phyloP scores from a whole-genome alignment of 2,888 invertebrate species.

The Drosophila algonquin region DNA sequence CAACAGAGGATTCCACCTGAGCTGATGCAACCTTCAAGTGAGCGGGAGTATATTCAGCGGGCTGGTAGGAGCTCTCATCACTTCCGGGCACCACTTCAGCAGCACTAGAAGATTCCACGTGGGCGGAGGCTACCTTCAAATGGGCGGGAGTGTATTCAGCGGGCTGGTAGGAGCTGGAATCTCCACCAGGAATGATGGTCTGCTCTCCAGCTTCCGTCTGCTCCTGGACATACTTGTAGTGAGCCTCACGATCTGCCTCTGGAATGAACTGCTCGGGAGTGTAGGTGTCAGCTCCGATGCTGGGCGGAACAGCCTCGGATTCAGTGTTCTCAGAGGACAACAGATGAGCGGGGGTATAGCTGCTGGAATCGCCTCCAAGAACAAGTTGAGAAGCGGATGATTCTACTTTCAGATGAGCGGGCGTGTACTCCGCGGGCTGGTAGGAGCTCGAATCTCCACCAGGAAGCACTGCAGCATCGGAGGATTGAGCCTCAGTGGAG shows the following conservation, averaged over 20 bases:
- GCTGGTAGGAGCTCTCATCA: conserved; percentile 19
- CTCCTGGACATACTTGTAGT: conserved; percentile 35
- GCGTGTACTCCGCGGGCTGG: conserved; percentile 5
- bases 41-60: conserved; percentile 23
- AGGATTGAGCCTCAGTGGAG: background rate
- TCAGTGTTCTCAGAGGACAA: background rate
- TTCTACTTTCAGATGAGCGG: background rate
- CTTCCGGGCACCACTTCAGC: conserved; percentile 1
- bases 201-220: background rate
- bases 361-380: conserved; percentile 19
- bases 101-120: no score
- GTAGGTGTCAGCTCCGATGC: conserved; percentile 50
- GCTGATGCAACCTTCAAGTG: background rate
- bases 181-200: conserved; percentile 9
- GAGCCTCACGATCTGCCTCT: conserved; percentile 41
- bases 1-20: conserved; percentile 4
- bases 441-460: conserved; percentile 25
- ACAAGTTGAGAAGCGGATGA: background rate
- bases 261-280: conserved; percentile 57
- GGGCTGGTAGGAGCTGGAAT: conserved; percentile 27
- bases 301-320: background rate
- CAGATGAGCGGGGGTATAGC: conserved; percentile 16
- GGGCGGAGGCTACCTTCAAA: background rate
- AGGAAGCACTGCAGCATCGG: background rate
- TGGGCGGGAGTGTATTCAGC: conserved; percentile 5